Evolutionary conservation across 53 echinoderm and acorn worm genomes (phyloP), one percentile per base, ranked within the genome.

Genomic region (Crossaster papposus): DNA sequence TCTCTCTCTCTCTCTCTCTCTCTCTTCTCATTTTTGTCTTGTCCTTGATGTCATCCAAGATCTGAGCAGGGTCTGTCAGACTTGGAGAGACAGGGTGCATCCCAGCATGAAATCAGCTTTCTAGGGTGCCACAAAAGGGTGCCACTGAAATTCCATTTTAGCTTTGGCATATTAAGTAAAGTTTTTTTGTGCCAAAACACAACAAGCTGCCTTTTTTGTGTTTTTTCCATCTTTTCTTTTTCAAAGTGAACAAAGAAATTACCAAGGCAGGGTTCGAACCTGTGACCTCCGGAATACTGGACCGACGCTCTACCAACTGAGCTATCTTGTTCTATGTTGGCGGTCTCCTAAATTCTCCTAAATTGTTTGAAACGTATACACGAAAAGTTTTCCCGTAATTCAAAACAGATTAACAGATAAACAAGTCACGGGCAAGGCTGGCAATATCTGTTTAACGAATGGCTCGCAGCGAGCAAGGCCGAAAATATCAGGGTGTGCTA

Each of bases 11-110:
- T 72, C 26, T 4, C 11, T 0, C 78, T 44, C 38, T 78, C 44
- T 51, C 51, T 70, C 12, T n/a, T 4, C 36, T 58, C 17, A 3
- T 22, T 32, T 58, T 17, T 71, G 44, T 51, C 12, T n/a, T 72
- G 72, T 84, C 84, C 84, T 84, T 84, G 72, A 72, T 84, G 84
- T 84, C 71, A 72, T 51, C 72, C 28, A 53, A 44, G 37, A 84
- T 84, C 31, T 4, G 22, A 84, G 52, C 54, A 50, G 84, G 72
- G 31, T 71, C 72, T 72, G 70, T 84, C 71, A 84, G 26, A 20
- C 38, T 22, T 18, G 18, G 26, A 34, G 26, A 34, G 72, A 72
- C 73, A 71, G 34, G 51, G 73, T 72, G 72, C 84, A 72, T 29
- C 72, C 38, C 50, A 72, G 71, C 84, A 84, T 84, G 84, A 84